phyloP scores from a whole-genome alignment of 2,888 invertebrate species.

The Gerris lacustris region DNA sequence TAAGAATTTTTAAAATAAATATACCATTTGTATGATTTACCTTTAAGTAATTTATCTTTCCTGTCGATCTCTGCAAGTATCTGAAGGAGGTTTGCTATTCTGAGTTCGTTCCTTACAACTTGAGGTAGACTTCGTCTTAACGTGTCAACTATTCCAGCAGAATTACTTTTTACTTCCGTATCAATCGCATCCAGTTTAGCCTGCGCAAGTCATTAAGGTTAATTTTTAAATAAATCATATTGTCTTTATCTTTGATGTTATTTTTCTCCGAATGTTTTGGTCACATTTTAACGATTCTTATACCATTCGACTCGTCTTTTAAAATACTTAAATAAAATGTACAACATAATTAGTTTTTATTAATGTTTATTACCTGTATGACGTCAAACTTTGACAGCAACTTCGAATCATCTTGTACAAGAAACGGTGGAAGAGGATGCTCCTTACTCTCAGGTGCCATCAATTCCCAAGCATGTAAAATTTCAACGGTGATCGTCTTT shows the following conservation, averaged over 20 bases:
- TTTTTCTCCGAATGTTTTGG: too few species aligned
- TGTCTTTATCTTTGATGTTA: too few species aligned
- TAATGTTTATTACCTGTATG: neutral
- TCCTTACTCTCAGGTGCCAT: conserved; percentile 32
- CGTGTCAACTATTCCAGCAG: neutral
- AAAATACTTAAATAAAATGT: too few species aligned
- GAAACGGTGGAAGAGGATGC: neutral
- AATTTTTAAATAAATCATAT: too few species aligned
- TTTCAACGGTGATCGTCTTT: conserved; percentile 48
- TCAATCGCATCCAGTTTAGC: neutral
- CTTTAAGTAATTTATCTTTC: conserved; percentile 6
- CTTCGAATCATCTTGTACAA: neutral
- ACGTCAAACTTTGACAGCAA: neutral
- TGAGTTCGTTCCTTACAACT: neutral
- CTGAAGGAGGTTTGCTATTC: neutral
- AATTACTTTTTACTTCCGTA: neutral
- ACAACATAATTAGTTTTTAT: too few species aligned
- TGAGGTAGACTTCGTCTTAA: neutral
- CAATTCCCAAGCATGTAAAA: conserved; percentile 52
- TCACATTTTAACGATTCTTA: too few species aligned
- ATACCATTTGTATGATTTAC: neutral
- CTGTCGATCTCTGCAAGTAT: conserved; percentile 1
- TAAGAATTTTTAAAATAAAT: neutral
- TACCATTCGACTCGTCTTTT: too few species aligned
- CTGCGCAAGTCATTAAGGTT: neutral